phyloP scores from a whole-genome alignment of 2,797 vertebrate species.

The Heteromormyrus szaboi region DNA sequence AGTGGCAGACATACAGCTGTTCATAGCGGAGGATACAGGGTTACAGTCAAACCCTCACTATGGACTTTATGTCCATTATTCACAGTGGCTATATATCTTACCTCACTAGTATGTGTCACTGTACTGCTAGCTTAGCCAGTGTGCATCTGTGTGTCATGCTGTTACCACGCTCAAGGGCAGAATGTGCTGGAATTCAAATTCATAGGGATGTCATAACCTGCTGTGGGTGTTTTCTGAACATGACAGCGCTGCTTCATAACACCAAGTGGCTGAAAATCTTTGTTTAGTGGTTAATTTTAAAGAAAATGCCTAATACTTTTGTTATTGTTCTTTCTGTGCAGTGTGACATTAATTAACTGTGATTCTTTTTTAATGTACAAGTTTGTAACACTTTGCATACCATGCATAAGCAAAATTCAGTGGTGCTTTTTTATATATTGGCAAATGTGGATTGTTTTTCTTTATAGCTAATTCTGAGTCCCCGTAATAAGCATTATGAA shows the following conservation, averaged over 20 bases:
- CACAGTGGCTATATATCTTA: neutral
- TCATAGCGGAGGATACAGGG: constrained; percentile 30
- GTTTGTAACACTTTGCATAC: neutral
- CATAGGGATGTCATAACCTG: neutral
- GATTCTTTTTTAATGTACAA: neutral
- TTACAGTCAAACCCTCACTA: neutral
- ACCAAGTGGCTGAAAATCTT: neutral
- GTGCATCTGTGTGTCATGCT: neutral
- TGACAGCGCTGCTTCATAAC: neutral
- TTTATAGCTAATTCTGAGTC: neutral
- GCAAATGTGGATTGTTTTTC: neutral
- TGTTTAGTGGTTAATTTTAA: neutral
- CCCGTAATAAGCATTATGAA: neutral
- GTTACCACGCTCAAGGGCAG: neutral
- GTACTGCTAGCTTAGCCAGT: neutral
- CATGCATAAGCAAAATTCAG: neutral
- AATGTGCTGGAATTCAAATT: neutral
- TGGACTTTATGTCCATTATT: neutral
- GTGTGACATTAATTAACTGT: neutral
- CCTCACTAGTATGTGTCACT: neutral
- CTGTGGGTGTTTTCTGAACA: neutral
- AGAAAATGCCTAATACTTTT: neutral
- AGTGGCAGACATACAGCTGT: constrained; percentile 25
- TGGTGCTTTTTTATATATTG: neutral
- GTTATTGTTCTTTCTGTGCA: neutral